These are phyloP conservation scores for Sylvia borin DNA, from an alignment of 2,797 vertebrate genomes.

Conservation along the genomic window DNA sequence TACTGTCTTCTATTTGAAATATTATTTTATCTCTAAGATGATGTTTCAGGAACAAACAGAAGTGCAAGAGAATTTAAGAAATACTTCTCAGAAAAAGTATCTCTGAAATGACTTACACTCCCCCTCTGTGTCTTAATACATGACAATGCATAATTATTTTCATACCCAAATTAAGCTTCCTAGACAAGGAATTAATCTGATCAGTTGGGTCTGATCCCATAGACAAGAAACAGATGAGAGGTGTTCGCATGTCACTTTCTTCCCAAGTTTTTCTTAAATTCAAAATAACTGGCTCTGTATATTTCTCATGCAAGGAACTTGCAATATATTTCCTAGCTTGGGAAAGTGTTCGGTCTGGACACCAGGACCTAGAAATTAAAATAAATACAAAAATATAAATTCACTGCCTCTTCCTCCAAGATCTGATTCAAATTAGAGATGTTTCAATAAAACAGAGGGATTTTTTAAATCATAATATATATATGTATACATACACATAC, in stretches of 20 bases:
- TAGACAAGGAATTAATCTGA: conserved; percentile 83
- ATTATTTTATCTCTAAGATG: not conserved
- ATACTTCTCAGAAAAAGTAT: not conserved
- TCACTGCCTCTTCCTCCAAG: not conserved
- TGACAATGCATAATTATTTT: not conserved
- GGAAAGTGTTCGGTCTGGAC: conserved; percentile 84
- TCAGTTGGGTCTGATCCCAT: conserved; percentile 86
- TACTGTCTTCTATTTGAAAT: not conserved
- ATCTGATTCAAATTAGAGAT: not conserved
- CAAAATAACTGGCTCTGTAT: conserved; percentile 84
- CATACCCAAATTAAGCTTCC: conserved; percentile 82
- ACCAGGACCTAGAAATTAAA: conserved; percentile 80
- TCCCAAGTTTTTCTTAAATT: conserved; percentile 84
- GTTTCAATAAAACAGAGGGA: not conserved
- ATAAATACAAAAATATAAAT: not conserved
- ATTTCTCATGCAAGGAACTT: conserved; percentile 78
- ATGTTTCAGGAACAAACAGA: not conserved
- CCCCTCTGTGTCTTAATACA: not conserved
- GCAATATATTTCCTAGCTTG: conserved; percentile 85
- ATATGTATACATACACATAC: not conserved
- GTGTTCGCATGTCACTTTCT: conserved; percentile 82
- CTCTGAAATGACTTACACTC: not conserved
- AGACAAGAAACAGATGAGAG: conserved; percentile 87
- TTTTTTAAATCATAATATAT: not conserved
- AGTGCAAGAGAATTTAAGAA: not conserved